Evolutionary conservation across 2,797 vertebrate species (phyloP).

Genomic region (Champsocephalus esox): DNA sequence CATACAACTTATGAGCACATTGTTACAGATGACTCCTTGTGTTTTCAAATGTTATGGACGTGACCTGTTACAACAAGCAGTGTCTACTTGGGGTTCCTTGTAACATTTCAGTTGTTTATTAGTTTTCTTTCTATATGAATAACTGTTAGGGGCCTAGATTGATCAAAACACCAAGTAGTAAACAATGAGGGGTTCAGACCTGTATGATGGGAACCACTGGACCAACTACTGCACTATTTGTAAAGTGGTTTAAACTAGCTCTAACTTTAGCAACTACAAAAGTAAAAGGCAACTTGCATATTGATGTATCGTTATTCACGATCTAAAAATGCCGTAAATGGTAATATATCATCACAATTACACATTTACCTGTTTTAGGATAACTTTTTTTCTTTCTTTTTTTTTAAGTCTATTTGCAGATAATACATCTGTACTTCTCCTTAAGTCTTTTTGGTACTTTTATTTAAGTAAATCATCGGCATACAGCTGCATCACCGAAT

Average conservation of each 20-base stretch:
- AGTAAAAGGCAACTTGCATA: not conserved
- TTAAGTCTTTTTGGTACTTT: slow-evolving; percentile 25
- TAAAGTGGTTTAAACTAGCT: not conserved
- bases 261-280: not conserved
- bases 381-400: not conserved
- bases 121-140: not conserved
- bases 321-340: not conserved
- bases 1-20: not conserved
- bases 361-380: not conserved
- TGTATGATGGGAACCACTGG: not conserved
- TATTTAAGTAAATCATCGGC: slow-evolving; percentile 6
- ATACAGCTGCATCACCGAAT: slow-evolving; percentile 58
- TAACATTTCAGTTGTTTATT: too few species aligned
- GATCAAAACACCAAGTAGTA: not conserved
- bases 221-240: not conserved
- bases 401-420: not conserved
- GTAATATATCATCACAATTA: not conserved
- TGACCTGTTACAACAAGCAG: not conserved
- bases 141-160: not conserved
- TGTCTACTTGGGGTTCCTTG: too few species aligned
- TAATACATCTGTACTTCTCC: slow-evolving; percentile 7
- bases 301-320: not conserved
- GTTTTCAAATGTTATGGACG: not conserved
- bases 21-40: not conserved
- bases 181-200: not conserved